Evolutionary conservation across 2,888 invertebrate species (phyloP), one percentile per base, ranked within the genome.

Genomic region (Synanthedon vespiformis): DNA sequence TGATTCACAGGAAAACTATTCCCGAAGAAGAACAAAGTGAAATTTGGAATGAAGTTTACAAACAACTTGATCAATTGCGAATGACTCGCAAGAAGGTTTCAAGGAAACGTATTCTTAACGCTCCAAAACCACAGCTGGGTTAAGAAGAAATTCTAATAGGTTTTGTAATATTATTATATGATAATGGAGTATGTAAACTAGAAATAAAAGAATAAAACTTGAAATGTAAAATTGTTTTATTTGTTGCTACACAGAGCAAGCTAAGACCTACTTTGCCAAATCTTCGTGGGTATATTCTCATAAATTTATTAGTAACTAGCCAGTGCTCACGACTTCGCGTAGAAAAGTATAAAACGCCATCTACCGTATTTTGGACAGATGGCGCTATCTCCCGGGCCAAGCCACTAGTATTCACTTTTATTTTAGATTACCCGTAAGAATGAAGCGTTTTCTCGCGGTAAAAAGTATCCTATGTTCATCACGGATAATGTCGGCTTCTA

Each of bases 21-120:
- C 93, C 96, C 10, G 93, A 94, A 62, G 96, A 96, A 74, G 97
- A 98, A 55, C 95, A 96, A 72, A 89, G 87, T 40, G 91, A 93
- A 68, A 95, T 98, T 65, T 97, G 93, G 89, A 84, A 91, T 1
- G 96, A 98, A 80, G 92, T 98, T 2, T 90, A 93, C 67, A 87
- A 91, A 4, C 92, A 95, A 64, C 75, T 95, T 48, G 92, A 92
- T 62, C 90, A 92, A 61, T 69, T 94, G 55, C 93, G 94, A 65
- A 74, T 92, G 27, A 85, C 90, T 27, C 89, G 92, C 51, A 84
- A 83, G 70, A 85, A 84, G 60, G 68, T 68, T 58, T 70, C 77
- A 2, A 72, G 82, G 52, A 85, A 85, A 65, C 85, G 84, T 40
- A 72, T 69, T 0, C 78, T 79, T 54, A 67, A 61, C n/a, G 58